phyloP scores from a whole-genome alignment of 2,113 vertebrate genomes.

The Noturus placidus region DNA sequence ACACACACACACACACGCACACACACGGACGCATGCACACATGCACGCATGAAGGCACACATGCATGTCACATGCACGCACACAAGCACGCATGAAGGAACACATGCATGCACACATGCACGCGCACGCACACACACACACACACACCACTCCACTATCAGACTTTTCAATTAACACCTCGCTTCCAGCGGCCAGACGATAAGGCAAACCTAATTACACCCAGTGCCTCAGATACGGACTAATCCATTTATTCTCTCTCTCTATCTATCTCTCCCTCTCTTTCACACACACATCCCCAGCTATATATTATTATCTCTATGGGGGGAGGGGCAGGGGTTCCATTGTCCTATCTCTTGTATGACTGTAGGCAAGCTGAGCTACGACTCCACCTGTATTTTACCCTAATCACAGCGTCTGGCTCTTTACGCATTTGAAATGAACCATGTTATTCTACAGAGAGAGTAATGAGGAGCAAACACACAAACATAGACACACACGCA shows the following conservation, averaged over 20 bases:
- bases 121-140: neutral
- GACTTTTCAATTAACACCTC: constrained; percentile 57
- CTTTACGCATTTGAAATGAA: neutral
- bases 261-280: constrained; percentile 1
- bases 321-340: neutral
- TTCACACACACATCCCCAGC: neutral
- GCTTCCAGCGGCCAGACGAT: constrained; percentile 47
- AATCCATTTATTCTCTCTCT: constrained; percentile 51
- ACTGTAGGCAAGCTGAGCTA: neutral
- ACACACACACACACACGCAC: neutral
- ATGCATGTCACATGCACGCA: neutral
- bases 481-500: neutral
- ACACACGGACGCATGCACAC: neutral
- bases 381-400: neutral
- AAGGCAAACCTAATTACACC: constrained; percentile 55
- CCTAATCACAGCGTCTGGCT: neutral
- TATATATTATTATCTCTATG: neutral
- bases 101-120: neutral
- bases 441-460: neutral
- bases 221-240: constrained; percentile 41
- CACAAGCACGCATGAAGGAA: too few species aligned
- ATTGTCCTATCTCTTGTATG: neutral
- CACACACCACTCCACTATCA: constrained; percentile 33
- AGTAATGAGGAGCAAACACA: neutral
- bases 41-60: too few species aligned